phyloP scores from a whole-genome alignment of 2,888 invertebrate genomes.

The Steinernema hermaphroditum region DNA sequence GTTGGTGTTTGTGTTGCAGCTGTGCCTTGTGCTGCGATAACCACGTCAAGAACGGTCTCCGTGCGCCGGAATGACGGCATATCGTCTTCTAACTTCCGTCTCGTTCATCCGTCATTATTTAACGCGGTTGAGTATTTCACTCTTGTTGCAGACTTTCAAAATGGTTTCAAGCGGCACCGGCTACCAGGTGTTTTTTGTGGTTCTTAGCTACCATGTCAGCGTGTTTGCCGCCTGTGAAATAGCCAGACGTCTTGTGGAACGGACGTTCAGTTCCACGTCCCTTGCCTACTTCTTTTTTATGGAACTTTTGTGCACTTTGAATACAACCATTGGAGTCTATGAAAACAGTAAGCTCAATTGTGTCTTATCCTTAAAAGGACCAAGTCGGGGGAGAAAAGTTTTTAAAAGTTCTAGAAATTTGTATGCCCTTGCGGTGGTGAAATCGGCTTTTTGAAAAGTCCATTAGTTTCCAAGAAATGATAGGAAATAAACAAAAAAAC shows the following conservation, averaged over 20 bases:
- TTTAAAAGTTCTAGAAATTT: no score
- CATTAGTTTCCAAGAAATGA: no score
- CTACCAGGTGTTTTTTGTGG: conserved; percentile 4
- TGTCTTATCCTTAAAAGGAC: no score
- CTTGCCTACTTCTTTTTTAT: background rate
- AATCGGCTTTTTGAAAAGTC: no score
- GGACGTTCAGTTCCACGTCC: background rate
- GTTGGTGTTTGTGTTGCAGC: conserved; percentile 15
- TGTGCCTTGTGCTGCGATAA: background rate
- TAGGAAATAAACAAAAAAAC: no score
- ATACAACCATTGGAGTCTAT: background rate
- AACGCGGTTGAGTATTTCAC: background rate
- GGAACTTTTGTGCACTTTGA: conserved; percentile 4
- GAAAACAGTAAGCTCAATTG: background rate
- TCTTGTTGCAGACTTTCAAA: background rate
- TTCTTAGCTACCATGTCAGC: background rate
- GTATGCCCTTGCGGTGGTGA: no score
- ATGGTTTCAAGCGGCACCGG: background rate
- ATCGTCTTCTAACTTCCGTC: background rate
- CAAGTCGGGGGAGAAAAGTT: no score
- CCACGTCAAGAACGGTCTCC: background rate
- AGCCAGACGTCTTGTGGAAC: background rate
- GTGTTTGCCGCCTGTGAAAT: conserved; percentile 5
- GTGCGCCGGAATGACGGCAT: background rate
- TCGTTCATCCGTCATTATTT: background rate